These are phyloP conservation scores for Pyrrhia umbra DNA, from an alignment of 2,888 invertebrate species.

Conservation along the genomic window DNA sequence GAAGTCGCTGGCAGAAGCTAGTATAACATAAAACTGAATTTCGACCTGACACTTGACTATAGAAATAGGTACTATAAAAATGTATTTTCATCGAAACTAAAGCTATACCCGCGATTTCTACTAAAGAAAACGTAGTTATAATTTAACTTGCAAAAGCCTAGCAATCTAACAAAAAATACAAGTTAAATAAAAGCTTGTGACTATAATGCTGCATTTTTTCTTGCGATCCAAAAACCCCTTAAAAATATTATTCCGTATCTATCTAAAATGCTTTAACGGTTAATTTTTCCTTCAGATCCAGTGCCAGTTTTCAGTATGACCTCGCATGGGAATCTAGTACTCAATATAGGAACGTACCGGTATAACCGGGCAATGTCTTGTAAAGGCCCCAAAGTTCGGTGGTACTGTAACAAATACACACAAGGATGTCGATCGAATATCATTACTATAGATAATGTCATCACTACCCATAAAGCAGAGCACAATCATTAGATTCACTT, in stretches of 20 bases:
- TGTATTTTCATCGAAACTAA: too few relatives aligned
- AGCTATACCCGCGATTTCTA: too few relatives aligned
- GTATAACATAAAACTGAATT: too few relatives aligned
- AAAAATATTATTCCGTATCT: neutral
- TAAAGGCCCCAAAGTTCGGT: constrained; percentile 7
- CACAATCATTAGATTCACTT: constrained; percentile 3
- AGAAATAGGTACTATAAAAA: too few relatives aligned
- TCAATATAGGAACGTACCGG: constrained; percentile 22
- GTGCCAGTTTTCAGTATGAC: constrained; percentile 17
- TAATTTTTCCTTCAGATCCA: neutral
- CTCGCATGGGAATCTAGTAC: constrained; percentile 17
- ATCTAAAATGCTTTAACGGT: neutral
- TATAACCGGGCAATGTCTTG: constrained; percentile 3
- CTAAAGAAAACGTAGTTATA: too few relatives aligned
- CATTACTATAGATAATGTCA: neutral
- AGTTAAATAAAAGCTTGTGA: too few relatives aligned
- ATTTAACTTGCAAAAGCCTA: too few relatives aligned
- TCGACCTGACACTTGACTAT: too few relatives aligned
- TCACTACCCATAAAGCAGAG: neutral
- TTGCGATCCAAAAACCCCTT: neutral
- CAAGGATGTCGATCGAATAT: neutral
- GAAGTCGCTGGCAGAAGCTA: too few relatives aligned
- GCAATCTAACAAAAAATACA: too few relatives aligned
- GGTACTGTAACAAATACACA: constrained; percentile 1
- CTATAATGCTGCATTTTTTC: too few relatives aligned